phyloP scores from a whole-genome alignment of 2,113 vertebrate genomes.

The Lutjanus erythropterus region DNA sequence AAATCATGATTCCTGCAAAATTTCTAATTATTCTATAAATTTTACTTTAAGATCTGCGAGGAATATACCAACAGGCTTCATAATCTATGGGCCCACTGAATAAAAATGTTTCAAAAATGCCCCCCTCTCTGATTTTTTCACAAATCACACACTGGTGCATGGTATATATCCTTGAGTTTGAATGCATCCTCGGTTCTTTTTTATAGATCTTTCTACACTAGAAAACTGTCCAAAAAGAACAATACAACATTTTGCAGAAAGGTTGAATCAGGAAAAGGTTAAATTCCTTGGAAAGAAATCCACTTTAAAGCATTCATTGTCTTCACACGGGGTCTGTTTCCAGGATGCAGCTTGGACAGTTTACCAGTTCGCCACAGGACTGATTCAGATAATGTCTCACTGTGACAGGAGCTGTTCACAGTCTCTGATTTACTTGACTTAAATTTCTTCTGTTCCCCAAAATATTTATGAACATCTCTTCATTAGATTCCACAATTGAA shows the following conservation, averaged over 20 bases:
- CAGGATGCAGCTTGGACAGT: conserved; percentile 10
- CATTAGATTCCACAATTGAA: background rate
- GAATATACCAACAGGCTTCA: no score
- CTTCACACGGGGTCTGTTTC: background rate
- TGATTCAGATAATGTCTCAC: background rate
- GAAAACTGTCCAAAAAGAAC: background rate
- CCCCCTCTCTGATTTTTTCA: no score
- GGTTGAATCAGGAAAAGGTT: background rate
- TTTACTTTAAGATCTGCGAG: no score
- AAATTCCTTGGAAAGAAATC: no score
- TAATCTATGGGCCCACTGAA: no score
- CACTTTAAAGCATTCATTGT: background rate
- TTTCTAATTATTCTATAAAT: no score
- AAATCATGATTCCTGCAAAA: no score
- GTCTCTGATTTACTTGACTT: no score
- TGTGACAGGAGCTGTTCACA: background rate
- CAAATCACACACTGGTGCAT: no score
- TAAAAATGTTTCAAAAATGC: no score
- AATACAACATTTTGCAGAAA: background rate
- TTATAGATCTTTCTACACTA: background rate
- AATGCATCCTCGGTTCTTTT: background rate
- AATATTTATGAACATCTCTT: background rate
- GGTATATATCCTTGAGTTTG: background rate
- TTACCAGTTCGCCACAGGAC: background rate
- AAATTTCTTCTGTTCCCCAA: background rate